Percentiles rank a stretch among this genome's conserved stretches.
phyloP scores from a whole-genome alignment of 2,888 invertebrate genomes.

The Hirtodrosophila duncani region DNA sequence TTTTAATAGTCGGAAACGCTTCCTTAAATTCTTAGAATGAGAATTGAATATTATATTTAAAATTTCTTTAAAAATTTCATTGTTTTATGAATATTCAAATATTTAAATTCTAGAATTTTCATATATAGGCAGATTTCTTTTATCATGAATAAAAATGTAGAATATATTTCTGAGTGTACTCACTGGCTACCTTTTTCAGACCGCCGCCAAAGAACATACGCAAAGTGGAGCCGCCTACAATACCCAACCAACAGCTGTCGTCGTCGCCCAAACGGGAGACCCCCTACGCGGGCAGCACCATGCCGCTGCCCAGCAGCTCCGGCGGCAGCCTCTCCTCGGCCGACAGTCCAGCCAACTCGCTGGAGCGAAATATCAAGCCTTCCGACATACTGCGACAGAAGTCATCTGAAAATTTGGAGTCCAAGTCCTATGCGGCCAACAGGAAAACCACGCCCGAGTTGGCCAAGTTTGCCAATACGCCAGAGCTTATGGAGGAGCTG shows the following conservation, averaged over 20 bases:
- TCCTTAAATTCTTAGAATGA: too few species aligned
- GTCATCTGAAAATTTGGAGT: conserved; percentile 77
- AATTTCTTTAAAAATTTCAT: too few species aligned
- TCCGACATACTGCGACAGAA: conserved; percentile 78
- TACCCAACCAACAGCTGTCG: conserved; percentile 74
- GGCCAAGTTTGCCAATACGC: conserved; percentile 71
- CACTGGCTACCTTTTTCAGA: conserved; percentile 78
- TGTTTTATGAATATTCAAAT: too few species aligned
- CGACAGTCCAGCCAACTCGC: conserved; percentile 76
- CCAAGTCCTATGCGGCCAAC: conserved; percentile 75
- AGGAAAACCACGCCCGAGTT: conserved; percentile 78
- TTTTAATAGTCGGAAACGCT: too few species aligned
- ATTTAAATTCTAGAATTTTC: too few species aligned
- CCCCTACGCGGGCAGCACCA: conserved; percentile 65
- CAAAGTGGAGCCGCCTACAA: conserved; percentile 81
- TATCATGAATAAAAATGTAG: too few species aligned
- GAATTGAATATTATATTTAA: too few species aligned
- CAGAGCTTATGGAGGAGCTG: conserved; percentile 77
- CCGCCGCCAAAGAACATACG: conserved; percentile 84
- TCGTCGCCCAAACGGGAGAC: conserved; percentile 76
- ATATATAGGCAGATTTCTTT: too few species aligned
- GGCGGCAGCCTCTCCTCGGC: conserved; percentile 61
- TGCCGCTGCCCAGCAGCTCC: conserved; percentile 68
- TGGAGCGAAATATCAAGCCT: conserved; percentile 78
- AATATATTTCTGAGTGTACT: too few species aligned